These are phyloP conservation scores for Dunckerocampus dactyliophorus DNA, from an alignment of 2,113 vertebrate species.

Conservation along the genomic window DNA sequence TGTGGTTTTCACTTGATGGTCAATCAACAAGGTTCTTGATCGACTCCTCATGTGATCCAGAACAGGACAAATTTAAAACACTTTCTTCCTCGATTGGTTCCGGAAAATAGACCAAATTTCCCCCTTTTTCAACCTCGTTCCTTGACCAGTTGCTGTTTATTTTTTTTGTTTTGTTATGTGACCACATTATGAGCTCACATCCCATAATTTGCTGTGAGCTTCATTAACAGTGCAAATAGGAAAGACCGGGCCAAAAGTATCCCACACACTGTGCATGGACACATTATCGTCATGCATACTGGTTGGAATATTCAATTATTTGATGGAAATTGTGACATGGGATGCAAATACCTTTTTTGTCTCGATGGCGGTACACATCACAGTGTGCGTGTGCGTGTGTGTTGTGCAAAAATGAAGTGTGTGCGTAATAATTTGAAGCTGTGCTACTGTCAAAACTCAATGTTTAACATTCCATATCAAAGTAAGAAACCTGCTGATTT, in stretches of 20 bases:
- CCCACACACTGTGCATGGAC: not conserved
- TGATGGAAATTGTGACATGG: constrained; percentile 51
- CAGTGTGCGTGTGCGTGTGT: constrained; percentile 1
- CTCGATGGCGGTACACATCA: constrained; percentile 39
- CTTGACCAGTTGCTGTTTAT: not conserved
- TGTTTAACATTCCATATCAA: constrained; percentile 27
- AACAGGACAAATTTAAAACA: not conserved
- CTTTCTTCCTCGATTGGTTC: not conserved
- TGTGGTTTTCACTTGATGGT: no score
- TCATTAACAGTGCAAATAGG: constrained; percentile 6
- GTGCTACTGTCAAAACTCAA: constrained; percentile 56
- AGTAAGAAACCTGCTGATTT: no score
- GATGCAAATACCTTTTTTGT: constrained; percentile 48
- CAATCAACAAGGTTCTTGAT: not conserved
- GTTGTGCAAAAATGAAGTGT: not conserved
- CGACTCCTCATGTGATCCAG: not conserved
- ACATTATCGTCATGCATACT: not conserved
- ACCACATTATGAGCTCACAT: constrained; percentile 4
- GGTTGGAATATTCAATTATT: constrained; percentile 37
- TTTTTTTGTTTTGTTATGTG: not conserved
- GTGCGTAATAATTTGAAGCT: constrained; percentile 50
- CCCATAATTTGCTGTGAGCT: not conserved
- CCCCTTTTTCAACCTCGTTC: not conserved
- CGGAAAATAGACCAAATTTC: not conserved
- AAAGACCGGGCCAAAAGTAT: constrained; percentile 2